These are phyloP conservation scores for Microcebus griseorufus DNA, from an alignment of 2,113 vertebrate species.

Conservation along the genomic window DNA sequence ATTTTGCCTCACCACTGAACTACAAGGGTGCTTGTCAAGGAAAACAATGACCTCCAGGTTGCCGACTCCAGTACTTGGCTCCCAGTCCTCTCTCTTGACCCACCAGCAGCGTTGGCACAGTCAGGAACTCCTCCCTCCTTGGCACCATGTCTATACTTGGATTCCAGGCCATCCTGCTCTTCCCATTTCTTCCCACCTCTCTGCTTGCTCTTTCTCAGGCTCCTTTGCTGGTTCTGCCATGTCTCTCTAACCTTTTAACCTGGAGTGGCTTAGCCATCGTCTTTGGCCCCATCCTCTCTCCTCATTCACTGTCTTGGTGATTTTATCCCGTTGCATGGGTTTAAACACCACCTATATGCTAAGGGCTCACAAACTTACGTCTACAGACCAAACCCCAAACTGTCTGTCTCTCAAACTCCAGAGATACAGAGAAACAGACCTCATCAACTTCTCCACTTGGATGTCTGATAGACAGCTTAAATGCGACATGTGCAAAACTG, in stretches of 20 bases:
- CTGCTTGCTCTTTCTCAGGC: background rate
- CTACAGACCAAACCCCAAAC: background rate
- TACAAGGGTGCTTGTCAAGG: background rate
- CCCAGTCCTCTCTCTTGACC: background rate
- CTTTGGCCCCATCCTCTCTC: background rate
- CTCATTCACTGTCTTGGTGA: background rate
- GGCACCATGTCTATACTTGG: background rate
- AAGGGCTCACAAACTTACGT: background rate
- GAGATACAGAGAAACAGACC: background rate
- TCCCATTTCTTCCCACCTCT: background rate
- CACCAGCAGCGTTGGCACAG: background rate
- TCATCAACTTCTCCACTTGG: background rate
- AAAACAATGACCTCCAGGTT: background rate
- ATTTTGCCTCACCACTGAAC: background rate
- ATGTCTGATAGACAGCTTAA: background rate
- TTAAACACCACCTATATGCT: background rate
- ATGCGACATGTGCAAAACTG: background rate
- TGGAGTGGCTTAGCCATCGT: background rate
- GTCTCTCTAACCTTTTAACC: background rate
- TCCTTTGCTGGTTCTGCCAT: background rate
- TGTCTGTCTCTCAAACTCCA: background rate
- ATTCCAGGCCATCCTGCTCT: background rate
- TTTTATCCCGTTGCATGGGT: background rate
- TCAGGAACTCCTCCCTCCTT: background rate
- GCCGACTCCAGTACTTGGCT: background rate